Base-by-base conservation (phyloP, 2,888 invertebrate genomes). In the Cancer borealis region DNA sequence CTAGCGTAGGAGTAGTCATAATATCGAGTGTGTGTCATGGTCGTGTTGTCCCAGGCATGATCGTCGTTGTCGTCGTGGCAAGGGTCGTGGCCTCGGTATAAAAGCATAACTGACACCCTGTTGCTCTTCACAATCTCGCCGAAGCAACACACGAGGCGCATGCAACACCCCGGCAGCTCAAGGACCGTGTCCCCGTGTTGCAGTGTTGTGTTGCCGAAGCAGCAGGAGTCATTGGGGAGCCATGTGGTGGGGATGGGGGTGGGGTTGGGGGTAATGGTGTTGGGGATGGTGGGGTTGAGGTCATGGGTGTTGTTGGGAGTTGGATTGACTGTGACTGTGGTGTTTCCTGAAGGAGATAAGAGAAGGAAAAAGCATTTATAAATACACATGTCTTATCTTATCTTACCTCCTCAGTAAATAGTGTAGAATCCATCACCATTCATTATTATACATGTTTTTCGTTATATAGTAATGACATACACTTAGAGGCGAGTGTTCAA, bases 31-130 rank as follows among this genome's bases (percentile, higher is more conserved):
- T 39, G 30, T 10, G 30, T 17, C 39, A 12, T 8, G 84, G 84
- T 30, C 12, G 30, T 30, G 39, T 84, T 30, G 84, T 84, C 39
- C 84, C 84, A 30, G 14, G 10, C 17, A 10, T 84, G 84, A 14
- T 84, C 84, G 39, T 39, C 1, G 39, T 84, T 39, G 84, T 84
- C 84, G 84, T 84, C 84, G 17, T 84, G 84, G 39, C 84, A 84
- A 10, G 30, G 39, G 39, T 84, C 84, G 84, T 39, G 84, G 84
- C 12, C 39, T 39, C 84, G 30, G 10, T 10, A 10, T 8, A 4
- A 8, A 1, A 26, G 26, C 3, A n/a, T n/a, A 26, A 2, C 54
- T 54, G 3, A 14, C 39, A 30, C 6, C 84, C 30, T 84, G 17
- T 30, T 84, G 39, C 39, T 84, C 84, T 84, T 84, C 14, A 84